phyloP scores from a whole-genome alignment of 2,113 vertebrate genomes.

The Oxyura jamaicensis region DNA sequence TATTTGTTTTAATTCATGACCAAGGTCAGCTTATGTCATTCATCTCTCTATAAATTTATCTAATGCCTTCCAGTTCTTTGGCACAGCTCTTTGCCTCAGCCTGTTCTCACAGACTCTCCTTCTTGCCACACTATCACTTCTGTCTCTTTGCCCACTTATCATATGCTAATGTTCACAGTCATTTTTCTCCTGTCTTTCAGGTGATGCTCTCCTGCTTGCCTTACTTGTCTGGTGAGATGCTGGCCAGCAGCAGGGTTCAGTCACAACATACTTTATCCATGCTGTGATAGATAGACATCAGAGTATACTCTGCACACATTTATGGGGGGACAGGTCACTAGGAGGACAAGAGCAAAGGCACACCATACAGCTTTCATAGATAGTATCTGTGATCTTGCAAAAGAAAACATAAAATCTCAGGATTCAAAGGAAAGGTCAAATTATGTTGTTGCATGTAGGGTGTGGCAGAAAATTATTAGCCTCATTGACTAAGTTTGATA shows the following conservation, averaged over 20 bases:
- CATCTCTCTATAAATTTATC: not conserved
- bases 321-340: not conserved
- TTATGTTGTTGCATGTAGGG: not conserved
- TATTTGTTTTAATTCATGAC: not conserved
- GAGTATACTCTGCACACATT: rapidly evolving
- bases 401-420: not conserved
- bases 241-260: not conserved
- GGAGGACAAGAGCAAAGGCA: not conserved
- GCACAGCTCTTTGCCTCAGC: not conserved
- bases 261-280: not conserved
- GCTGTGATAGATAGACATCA: not conserved
- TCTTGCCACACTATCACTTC: not conserved
- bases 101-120: not conserved
- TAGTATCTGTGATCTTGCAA: not conserved
- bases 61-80: not conserved
- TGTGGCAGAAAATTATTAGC: not conserved
- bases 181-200: not conserved
- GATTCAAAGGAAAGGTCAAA: not conserved
- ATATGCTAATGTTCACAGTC: rapidly evolving
- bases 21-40: not conserved
- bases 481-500: not conserved
- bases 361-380: not conserved
- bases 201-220: not conserved
- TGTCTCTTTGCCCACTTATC: not conserved
- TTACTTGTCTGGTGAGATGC: not conserved